phyloP scores from a whole-genome alignment of 1,140 invertebrate species.

The Brachionus paranguensis region DNA sequence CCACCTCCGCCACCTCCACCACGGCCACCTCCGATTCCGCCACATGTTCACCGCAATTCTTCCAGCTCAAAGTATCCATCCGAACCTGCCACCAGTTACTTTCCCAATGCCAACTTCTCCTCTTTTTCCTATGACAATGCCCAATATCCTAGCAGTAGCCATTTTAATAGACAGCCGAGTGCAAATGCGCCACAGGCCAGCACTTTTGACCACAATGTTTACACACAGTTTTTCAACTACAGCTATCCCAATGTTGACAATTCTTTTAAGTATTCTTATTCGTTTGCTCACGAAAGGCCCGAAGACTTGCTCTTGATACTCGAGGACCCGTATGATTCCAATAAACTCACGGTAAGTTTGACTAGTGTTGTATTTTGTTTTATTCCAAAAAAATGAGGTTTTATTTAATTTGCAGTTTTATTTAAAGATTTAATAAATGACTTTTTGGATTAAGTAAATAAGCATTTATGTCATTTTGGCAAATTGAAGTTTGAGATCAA shows the following conservation, averaged over 20 bases:
- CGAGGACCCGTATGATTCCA: conserved; percentile 30
- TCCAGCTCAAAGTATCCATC: background rate
- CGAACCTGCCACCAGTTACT: background rate
- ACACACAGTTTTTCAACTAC: conserved; percentile 11
- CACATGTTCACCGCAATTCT: background rate
- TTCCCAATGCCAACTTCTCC: background rate
- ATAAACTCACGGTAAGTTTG: conserved; percentile 19
- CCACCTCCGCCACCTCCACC: conserved; percentile 17
- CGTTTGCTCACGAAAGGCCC: background rate
- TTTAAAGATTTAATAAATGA: no score
- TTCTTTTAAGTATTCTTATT: background rate
- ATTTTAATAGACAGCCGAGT: background rate
- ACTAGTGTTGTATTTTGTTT: background rate
- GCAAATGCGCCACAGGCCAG: background rate
- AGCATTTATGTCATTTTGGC: no score
- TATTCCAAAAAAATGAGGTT: no score
- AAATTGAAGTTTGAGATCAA: no score
- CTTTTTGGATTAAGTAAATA: no score
- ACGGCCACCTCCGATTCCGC: background rate
- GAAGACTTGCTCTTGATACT: conserved; percentile 29
- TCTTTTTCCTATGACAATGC: background rate
- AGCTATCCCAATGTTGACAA: background rate
- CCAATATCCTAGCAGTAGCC: background rate
- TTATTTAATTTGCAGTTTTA: no score
- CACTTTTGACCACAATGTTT: conserved; percentile 12